A percentile compares a stretch with the other conserved stretches of the same genome.
phyloP scores from a whole-genome alignment of 37 sponge, comb jelly and placozoan species.

The Tethya wilhelma region DNA sequence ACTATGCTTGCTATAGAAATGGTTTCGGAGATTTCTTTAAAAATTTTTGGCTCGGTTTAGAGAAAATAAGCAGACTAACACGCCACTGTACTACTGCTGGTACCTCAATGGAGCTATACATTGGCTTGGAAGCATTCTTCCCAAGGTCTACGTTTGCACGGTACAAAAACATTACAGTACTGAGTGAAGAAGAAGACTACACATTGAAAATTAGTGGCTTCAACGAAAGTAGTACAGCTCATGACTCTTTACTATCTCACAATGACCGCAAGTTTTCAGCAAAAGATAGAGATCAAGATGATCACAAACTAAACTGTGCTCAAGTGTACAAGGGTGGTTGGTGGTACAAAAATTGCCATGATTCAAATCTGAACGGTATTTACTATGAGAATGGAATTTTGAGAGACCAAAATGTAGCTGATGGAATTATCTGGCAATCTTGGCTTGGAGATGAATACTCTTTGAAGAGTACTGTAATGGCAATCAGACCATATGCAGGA shows the following conservation, averaged over 20 bases:
- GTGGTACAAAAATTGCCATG: constrained; percentile 54
- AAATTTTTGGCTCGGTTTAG: constrained; percentile 73
- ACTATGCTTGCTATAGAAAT: constrained; percentile 37
- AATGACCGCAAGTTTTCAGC: constrained; percentile 49
- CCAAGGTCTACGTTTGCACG: neutral
- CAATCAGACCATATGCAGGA: constrained; percentile 48
- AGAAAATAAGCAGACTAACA: constrained; percentile 56
- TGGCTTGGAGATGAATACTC: constrained; percentile 1
- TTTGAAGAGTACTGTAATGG: constrained; percentile 46
- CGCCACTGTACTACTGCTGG: neutral
- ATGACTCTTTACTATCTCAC: constrained; percentile 37
- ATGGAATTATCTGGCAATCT: constrained; percentile 52
- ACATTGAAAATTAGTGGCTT: constrained; percentile 20
- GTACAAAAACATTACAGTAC: constrained; percentile 48
- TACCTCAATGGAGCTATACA: constrained; percentile 32
- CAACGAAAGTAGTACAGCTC: constrained; percentile 12
- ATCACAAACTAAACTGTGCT: constrained; percentile 37
- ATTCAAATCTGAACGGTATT: constrained; percentile 56
- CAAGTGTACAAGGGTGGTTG: constrained; percentile 20
- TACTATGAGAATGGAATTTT: neutral
- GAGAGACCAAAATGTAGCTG: neutral
- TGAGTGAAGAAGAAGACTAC: constrained; percentile 25
- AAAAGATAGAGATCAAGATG: constrained; percentile 57
- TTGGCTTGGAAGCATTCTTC: constrained; percentile 29
- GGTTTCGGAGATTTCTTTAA: constrained; percentile 61